Conservation (phyloP, 2,797 vertebrate genomes). For the Octomys mimax region DNA sequence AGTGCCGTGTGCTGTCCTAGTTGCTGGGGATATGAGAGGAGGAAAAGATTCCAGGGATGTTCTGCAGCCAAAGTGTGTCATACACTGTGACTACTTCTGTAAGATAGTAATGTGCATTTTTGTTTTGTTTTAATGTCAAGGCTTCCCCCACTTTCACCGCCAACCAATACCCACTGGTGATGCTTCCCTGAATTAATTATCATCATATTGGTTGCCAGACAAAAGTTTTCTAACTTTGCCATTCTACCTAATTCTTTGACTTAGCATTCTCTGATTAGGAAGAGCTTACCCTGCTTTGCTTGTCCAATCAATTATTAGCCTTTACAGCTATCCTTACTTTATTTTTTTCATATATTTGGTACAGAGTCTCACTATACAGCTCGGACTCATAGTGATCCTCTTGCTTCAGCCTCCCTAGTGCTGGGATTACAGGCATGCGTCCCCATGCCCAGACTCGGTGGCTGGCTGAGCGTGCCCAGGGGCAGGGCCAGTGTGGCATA, state of each 20-base stretch:
- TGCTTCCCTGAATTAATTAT: constrained; percentile 9
- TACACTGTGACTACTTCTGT: background rate
- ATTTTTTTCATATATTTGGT: background rate
- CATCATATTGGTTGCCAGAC: background rate
- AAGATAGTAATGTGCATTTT: background rate
- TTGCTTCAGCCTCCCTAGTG: no score
- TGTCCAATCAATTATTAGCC: background rate
- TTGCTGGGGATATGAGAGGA: background rate
- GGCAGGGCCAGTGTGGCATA: no score
- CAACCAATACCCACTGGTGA: background rate
- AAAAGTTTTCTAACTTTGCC: background rate
- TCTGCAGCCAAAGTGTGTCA: background rate
- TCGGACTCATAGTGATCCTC: no score
- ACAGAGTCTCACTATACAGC: no score
- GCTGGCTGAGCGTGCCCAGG: no score
- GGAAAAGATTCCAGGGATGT: background rate
- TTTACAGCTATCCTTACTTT: constrained; percentile 7
- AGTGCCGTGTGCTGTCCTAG: background rate
- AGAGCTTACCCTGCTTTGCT: background rate
- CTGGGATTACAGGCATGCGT: no score
- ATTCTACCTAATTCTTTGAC: constrained; percentile 3
- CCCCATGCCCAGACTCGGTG: no score
- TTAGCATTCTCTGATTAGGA: background rate
- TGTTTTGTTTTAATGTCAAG: background rate
- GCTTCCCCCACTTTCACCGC: background rate